Evolutionary conservation across 1,140 invertebrate species (phyloP).

Genomic region (Bemisia tabaci): DNA sequence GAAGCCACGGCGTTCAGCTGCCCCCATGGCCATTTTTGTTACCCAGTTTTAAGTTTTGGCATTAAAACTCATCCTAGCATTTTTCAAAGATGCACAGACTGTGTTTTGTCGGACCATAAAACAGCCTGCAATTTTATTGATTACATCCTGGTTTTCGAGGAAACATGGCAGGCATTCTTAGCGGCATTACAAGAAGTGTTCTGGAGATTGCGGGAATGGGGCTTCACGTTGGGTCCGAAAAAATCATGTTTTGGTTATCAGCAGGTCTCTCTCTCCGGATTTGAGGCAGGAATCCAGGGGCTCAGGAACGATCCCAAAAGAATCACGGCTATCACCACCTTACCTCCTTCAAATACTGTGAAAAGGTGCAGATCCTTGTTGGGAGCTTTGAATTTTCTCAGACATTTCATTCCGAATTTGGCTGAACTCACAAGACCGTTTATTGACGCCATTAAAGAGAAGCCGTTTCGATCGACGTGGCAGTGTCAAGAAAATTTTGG

Average conservation of each 20-base stretch:
- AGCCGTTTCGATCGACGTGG: neutral
- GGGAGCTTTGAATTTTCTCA: neutral
- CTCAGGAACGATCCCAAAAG: neutral
- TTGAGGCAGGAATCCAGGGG: neutral
- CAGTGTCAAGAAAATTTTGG: neutral
- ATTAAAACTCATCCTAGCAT: neutral
- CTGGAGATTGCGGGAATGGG: neutral
- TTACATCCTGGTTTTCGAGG: neutral
- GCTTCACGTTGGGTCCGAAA: neutral
- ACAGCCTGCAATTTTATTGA: neutral
- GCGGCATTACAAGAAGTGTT: neutral
- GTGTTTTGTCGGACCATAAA: neutral
- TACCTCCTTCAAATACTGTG: neutral
- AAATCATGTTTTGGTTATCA: neutral
- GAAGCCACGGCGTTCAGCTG: neutral
- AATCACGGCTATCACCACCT: neutral
- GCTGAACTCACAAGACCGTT: neutral
- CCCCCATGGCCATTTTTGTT: neutral
- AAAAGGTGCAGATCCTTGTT: neutral
- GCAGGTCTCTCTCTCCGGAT: neutral
- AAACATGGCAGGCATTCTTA: neutral
- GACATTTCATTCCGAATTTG: neutral
- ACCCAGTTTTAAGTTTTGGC: neutral
- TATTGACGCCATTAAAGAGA: neutral
- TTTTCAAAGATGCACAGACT: neutral